phyloP scores from a whole-genome alignment of 2,113 vertebrate species.

The Meriones unguiculatus region DNA sequence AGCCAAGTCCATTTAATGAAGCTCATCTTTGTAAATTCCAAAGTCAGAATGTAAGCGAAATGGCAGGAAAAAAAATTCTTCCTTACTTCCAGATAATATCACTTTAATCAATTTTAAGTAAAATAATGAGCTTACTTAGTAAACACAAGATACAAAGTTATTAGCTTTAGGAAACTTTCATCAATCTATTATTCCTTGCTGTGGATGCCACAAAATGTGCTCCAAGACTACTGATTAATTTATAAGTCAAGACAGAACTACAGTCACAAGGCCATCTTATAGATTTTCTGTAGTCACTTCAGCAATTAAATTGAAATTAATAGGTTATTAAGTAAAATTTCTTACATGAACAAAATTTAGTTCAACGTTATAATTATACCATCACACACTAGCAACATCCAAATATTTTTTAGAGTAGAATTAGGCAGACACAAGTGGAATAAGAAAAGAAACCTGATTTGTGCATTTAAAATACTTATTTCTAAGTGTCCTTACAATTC shows the following conservation, averaged over 20 bases:
- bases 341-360: constrained; percentile 30
- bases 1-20: not conserved
- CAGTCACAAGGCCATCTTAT: constrained; percentile 10
- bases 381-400: constrained; percentile 29
- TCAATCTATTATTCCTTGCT: constrained; percentile 49
- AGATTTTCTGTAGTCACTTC: constrained; percentile 49
- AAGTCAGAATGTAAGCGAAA: constrained; percentile 17
- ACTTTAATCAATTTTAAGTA: constrained; percentile 4
- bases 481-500: constrained; percentile 77
- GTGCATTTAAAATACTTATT: constrained; percentile 67
- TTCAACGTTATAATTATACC: constrained; percentile 20
- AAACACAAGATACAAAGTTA: constrained; percentile 56
- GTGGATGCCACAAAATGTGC: constrained; percentile 34
- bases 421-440: not conserved
- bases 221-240: constrained; percentile 44
- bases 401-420: constrained; percentile 50
- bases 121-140: constrained; percentile 33
- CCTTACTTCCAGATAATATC: constrained; percentile 20
- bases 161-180: constrained; percentile 33
- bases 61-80: constrained; percentile 61
- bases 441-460: constrained; percentile 31
- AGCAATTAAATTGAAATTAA: constrained; percentile 59
- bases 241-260: constrained; percentile 53
- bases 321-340: constrained; percentile 32
- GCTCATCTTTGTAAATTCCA: constrained; percentile 60